phyloP scores from a whole-genome alignment of 2,888 invertebrate genomes.

The Perizoma flavofasciatum region DNA sequence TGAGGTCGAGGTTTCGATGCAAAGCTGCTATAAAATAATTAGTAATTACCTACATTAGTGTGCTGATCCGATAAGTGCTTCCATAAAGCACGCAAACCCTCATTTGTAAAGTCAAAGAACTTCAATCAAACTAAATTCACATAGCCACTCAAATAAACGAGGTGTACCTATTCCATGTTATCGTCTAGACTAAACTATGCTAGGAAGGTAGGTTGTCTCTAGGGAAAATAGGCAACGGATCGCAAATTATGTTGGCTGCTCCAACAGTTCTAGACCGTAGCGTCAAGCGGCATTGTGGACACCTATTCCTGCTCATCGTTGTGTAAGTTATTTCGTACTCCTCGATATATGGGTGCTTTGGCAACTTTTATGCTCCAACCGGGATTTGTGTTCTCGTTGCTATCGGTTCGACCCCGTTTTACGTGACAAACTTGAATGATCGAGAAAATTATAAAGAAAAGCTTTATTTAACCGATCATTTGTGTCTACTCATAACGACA shows the following conservation, averaged over 20 bases:
- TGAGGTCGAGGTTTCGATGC: slow-evolving; percentile 11
- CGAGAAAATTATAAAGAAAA: not conserved
- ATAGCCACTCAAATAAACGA: slow-evolving; percentile 22
- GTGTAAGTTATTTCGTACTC: slow-evolving; percentile 43
- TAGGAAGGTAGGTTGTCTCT: slow-evolving; percentile 61
- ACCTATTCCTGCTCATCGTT: slow-evolving; percentile 37
- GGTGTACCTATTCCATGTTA: slow-evolving; percentile 43
- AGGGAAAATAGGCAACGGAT: slow-evolving; percentile 68
- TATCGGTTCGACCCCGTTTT: slow-evolving; percentile 30
- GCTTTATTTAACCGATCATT: no score
- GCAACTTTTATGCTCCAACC: slow-evolving; percentile 25
- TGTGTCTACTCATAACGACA: no score
- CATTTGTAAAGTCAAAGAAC: slow-evolving; percentile 20
- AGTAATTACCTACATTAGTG: slow-evolving; percentile 21
- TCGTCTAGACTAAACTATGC: slow-evolving; percentile 68
- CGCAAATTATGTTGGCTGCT: slow-evolving; percentile 76
- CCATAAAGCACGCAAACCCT: slow-evolving; percentile 24
- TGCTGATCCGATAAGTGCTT: slow-evolving; percentile 22
- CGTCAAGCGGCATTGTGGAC: slow-evolving; percentile 54
- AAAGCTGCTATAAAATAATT: slow-evolving; percentile 16
- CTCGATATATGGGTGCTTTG: slow-evolving; percentile 32
- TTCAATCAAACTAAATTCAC: slow-evolving; percentile 12
- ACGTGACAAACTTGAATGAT: slow-evolving; percentile 12
- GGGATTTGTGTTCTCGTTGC: slow-evolving; percentile 22
- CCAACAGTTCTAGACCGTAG: slow-evolving; percentile 68